These are phyloP conservation scores for Lepilemur ruficaudatus DNA, from an alignment of 2,797 vertebrate genomes.

Conservation along the genomic window DNA sequence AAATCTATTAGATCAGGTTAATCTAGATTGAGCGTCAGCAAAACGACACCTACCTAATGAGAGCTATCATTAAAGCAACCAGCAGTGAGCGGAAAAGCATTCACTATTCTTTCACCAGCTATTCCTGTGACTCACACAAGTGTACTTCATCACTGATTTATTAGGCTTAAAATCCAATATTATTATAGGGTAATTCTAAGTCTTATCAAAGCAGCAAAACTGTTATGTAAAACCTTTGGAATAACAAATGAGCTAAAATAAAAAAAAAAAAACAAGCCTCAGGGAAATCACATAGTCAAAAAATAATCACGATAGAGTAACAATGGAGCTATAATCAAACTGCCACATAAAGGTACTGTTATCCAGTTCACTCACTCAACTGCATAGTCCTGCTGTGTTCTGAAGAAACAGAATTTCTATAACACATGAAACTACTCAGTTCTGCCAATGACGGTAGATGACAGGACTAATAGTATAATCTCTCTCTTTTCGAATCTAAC, in stretches of 20 bases:
- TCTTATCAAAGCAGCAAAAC: conserved; percentile 44
- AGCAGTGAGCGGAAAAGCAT: conserved; percentile 37
- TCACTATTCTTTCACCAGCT: conserved; percentile 49
- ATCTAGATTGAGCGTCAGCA: conserved; percentile 18
- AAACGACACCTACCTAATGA: conserved; percentile 61
- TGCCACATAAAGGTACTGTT: neutral
- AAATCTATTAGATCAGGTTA: conserved; percentile 3
- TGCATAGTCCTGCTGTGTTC: neutral
- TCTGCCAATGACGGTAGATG: neutral
- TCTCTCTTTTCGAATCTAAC: neutral
- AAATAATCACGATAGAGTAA: conserved; percentile 15
- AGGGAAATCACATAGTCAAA: neutral
- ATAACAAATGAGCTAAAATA: conserved; percentile 30
- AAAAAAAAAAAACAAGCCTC: conserved; percentile 8
- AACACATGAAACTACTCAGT: neutral
- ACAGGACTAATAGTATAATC: neutral
- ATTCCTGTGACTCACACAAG: conserved; percentile 27
- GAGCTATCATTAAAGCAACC: conserved; percentile 40
- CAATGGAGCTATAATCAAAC: neutral
- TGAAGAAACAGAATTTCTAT: neutral
- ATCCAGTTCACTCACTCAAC: neutral
- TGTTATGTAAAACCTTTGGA: conserved; percentile 50
- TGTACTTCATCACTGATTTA: conserved; percentile 36
- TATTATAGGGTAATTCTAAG: conserved; percentile 3
- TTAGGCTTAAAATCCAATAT: neutral